phyloP scores from a whole-genome alignment of 92 coral and sea anemone species.

The Zoanthus gigantus region DNA sequence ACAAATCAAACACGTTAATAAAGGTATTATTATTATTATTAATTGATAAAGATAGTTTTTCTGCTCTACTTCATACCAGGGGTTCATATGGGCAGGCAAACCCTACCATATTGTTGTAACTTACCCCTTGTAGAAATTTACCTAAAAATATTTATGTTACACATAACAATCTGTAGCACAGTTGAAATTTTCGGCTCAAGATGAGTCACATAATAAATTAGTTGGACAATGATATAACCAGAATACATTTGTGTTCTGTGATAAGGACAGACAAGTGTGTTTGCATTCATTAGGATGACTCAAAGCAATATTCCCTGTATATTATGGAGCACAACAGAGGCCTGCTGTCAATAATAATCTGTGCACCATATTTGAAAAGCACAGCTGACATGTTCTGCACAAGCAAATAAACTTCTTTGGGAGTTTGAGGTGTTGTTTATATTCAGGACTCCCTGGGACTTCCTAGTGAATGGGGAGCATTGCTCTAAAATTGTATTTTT shows the following conservation, averaged over 20 bases:
- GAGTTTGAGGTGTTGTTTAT: constrained; percentile 27
- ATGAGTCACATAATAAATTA: constrained; percentile 21
- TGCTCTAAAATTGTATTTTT: constrained; percentile 27
- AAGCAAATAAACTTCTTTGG: constrained; percentile 33
- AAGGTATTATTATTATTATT: no score
- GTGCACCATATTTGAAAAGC: constrained; percentile 45
- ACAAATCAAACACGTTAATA: no score
- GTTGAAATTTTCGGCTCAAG: constrained; percentile 32
- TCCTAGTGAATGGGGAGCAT: constrained; percentile 27
- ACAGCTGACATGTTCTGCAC: constrained; percentile 16
- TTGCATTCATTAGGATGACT: constrained; percentile 36
- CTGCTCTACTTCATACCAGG: constrained; percentile 31
- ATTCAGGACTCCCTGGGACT: constrained; percentile 35
- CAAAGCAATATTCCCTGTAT: constrained; percentile 23
- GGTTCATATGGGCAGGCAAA: constrained; percentile 29
- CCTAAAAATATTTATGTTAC: constrained; percentile 31
- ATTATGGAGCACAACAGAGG: constrained; percentile 34
- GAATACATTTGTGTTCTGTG: constrained; percentile 35
- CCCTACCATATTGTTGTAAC: constrained; percentile 32
- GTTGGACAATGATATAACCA: constrained; percentile 27
- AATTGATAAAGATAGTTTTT: constrained; percentile 25
- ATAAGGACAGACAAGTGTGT: constrained; percentile 33
- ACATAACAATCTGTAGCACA: constrained; percentile 39
- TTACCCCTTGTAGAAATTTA: constrained; percentile 33
- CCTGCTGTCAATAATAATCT: constrained; percentile 37